Evolutionary conservation across 2,888 invertebrate genomes (phyloP), one percentile per base, ranked within the genome.

Genomic region (Ceriagrion tenellum): DNA sequence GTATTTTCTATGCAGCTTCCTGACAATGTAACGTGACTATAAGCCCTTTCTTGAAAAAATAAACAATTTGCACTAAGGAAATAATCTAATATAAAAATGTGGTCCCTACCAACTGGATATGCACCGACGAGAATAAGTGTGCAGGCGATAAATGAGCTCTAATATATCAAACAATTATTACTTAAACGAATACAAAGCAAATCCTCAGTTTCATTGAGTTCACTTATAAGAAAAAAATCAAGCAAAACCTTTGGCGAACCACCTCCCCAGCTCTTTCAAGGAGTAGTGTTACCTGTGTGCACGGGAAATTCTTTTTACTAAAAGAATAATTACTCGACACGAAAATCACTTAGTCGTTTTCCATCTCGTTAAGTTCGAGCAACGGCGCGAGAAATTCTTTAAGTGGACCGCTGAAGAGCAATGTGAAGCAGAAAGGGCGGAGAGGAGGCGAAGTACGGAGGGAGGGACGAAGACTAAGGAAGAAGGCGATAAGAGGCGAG

Each of bases 281-380:
- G 1, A 69, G 69, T 20, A 26, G n/a, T 26, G 69, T 69, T 12
- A 12, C 18, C 69, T 20, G 26, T 20, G 12, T 10, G 69, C n/a
- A 3, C n/a, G n/a, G 69, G 10, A 69, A 69, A 69, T 26, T 26
- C 2, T 6, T 59, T 59, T 59, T 59, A 26, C 69, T n/a, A n/a
- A 26, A 20, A 69, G 69, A 35, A 91, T 91, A 47, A 93, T 93
- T n/a, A 74, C 40, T 69, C 13, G 59, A 47, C 20, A 35, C 59
- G 35, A 91, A n/a, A 93, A 93, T 93, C 93, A n/a, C 47, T 69
- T 93, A 30, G 69, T 69, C 59, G 40, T 63, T 63, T 91, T 93
- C 56, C 93, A 93, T 47, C 69, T 47, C 40, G 93, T 93, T 69
- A 93, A 69, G 89, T n/a, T n/a, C 89, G 26, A 55, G 63, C 91